Base-by-base conservation (phyloP, 2,797 vertebrate genomes). In the Danio tinwini region DNA sequence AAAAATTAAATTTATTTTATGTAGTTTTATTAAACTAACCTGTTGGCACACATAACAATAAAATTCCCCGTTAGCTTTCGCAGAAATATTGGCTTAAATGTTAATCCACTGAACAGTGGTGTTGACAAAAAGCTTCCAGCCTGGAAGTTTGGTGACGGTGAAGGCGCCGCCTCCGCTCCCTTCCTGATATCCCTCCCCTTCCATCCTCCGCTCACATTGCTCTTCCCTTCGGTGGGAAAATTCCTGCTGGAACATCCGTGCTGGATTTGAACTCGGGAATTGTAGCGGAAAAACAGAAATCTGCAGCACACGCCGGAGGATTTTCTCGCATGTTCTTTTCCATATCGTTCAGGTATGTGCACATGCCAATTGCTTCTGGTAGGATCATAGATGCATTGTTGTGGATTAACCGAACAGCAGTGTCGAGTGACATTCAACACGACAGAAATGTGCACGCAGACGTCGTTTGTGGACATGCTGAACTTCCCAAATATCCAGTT, bases 381-480 rank as follows among this genome's bases (percentile, higher is more conserved):
- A 42, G 52, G 40, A 6, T 40, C 8, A 11, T 29, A 37, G 39
- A 76, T 50, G 21, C 64, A 50, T 74, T 81, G 39, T 76, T 80
- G 44, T 53, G 81, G 84, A 82, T 88, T 85, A 81, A 80, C 83
- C 65, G 70, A 78, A 50, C 86, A 75, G 74, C 68, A 87, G 90
- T 90, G 87, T 89, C 89, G 86, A 83, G 87, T 90, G 86, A 85
- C 89, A 80, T 69, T 79, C 80, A 82, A 68, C 80, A 81, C 76
- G 79, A 73, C 56, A 81, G 55, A 70, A 64, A 73, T 80, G 61
- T 83, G 83, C 49, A 69, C 73, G 76, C 40, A 76, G 37, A 65
- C 47, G 70, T 69, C 44, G 70, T 68, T 29, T 80, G 78, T 81
- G 59, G 44, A 71, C 67, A 78, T 52, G 67, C 76, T 39, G 42